A percentile compares a stretch with the other conserved stretches of the same genome.
Evolutionary conservation across 2,888 invertebrate species (phyloP).

Genomic region (Rhagium mordax): DNA sequence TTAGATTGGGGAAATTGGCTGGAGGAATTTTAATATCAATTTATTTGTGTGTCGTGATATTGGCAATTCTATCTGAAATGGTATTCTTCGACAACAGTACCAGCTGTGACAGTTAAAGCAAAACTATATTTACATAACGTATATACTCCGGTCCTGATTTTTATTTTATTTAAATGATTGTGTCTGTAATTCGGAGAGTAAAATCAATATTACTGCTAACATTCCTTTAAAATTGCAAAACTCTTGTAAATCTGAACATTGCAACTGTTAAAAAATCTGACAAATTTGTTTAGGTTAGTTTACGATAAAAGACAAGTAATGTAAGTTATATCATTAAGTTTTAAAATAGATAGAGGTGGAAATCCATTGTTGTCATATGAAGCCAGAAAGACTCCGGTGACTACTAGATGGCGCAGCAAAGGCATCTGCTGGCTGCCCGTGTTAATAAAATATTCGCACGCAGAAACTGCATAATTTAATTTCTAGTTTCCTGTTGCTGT

Average conservation of each 20-base stretch:
- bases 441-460: too few relatives aligned
- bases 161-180: neutral
- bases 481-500: too few relatives aligned
- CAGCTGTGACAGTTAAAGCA: neutral
- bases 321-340: too few relatives aligned
- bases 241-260: neutral
- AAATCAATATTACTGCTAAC: neutral
- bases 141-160: slow-evolving; percentile 17
- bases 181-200: neutral
- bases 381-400: too few relatives aligned
- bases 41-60: slow-evolving; percentile 81
- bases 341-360: too few relatives aligned
- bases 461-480: too few relatives aligned
- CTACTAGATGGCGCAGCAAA: too few relatives aligned
- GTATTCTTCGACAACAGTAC: slow-evolving; percentile 57
- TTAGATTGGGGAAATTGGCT: slow-evolving; percentile 79
- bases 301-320: neutral
- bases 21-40: slow-evolving; percentile 78
- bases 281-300: neutral
- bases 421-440: too few relatives aligned
- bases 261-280: neutral
- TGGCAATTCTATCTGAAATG: slow-evolving; percentile 86
- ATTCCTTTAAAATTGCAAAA: neutral
- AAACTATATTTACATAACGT: neutral
- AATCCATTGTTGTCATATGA: too few relatives aligned